Evolutionary conservation across 2,113 vertebrate genomes (phyloP).

Genomic region (Pterocles orientalis): DNA sequence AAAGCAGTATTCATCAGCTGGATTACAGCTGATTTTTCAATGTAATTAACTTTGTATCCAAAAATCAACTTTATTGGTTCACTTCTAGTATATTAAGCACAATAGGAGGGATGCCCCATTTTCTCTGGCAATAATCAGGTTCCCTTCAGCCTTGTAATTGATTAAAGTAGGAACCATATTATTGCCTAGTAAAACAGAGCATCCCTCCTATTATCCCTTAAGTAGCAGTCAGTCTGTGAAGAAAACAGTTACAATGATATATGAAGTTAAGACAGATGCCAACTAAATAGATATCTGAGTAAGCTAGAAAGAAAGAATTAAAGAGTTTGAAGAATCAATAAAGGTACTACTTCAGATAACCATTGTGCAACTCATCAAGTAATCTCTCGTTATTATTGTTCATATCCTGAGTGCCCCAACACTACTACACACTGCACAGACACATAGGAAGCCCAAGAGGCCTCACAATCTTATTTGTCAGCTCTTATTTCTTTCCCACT

Average conservation of each 20-base stretch:
- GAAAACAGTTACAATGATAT: constrained; percentile 77
- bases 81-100: constrained; percentile 67
- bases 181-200: constrained; percentile 74
- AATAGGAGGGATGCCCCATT: constrained; percentile 69
- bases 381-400: constrained; percentile 37
- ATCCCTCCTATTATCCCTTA: constrained; percentile 71
- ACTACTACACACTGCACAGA: not conserved
- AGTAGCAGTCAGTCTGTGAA: constrained; percentile 73
- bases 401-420: not conserved
- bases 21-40: constrained; percentile 72
- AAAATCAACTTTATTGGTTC: constrained; percentile 79
- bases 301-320: constrained; percentile 73
- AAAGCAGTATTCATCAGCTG: constrained; percentile 73
- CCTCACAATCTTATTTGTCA: constrained; percentile 17
- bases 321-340: constrained; percentile 76
- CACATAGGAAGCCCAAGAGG: not conserved
- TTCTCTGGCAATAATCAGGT: constrained; percentile 73
- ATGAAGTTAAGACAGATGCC: constrained; percentile 79
- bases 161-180: constrained; percentile 69
- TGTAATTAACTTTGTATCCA: constrained; percentile 78
- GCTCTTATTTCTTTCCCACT: not conserved
- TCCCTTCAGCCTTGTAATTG: constrained; percentile 71
- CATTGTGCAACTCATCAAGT: constrained; percentile 24
- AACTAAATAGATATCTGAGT: constrained; percentile 73
- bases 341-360: constrained; percentile 61